Evolutionary conservation across 1,140 invertebrate genomes (phyloP), one percentile per base, ranked within the genome.

Genomic region (Augochlora pura): DNA sequence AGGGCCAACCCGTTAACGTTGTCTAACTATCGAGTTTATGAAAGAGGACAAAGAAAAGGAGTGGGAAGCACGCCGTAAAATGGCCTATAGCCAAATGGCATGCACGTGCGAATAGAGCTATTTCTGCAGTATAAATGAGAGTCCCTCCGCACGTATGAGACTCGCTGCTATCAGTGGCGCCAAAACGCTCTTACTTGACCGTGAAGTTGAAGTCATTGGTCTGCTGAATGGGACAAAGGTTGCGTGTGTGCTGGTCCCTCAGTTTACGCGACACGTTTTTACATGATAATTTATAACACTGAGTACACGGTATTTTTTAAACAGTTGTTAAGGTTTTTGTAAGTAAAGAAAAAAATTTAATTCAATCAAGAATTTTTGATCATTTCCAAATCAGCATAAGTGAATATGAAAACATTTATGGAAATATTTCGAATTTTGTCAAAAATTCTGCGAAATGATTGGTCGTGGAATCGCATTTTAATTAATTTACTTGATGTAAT

Each of bases 91-190:
- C 84, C 87, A 88, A 88, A 87, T 87, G 84, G 81, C 57, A 42
- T 81, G 75, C 86, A 88, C 86, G 86, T 88, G 84, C 77, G 84
- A 85, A 84, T 81, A 81, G 66, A 78, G 83, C 80, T 86, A 86
- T 86, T 86, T 64, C 72, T 85, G 84, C 71, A 57, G 5, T 73
- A 73, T 82, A 78, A 85, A 86, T 85, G 76, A 84, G 76, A 27
- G 27, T 54, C 21, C 32, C 39, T 59, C 39, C 23, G 32, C 66
- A 42, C 62, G 59, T 38, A 64, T 39, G 57, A 67, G 46, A 68
- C 68, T 57, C 62, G 66, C 63, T 42, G 54, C 64, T 72, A 16
- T 23, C 42, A 54, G 49, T 82, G 76, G 78, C 82, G 84, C 78
- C 79, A 77, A 81, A 85, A 77, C 60, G 59, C 64, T 86, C 16